Base-by-base conservation (phyloP, 2,797 vertebrate species). In the Eurystomus glaucurus region DNA sequence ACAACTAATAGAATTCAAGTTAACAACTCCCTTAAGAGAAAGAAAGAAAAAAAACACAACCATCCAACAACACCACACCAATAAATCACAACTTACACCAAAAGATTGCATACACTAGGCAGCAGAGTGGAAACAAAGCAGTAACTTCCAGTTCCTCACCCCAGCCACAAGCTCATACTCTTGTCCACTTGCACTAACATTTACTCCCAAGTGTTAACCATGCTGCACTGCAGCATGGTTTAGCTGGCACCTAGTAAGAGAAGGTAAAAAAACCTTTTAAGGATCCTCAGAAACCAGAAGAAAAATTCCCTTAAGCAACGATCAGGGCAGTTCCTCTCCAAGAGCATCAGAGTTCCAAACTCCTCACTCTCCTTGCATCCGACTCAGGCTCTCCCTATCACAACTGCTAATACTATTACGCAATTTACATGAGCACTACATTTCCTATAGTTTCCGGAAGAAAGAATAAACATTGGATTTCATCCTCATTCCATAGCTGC, bases 391-490 rank as follows among this genome's bases (percentile, higher is more conserved):
- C 33, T 64, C 90, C 74, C 85, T 79, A 62, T 61, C 55, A 0
- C 80, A 76, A 95, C 79, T 74, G 78, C 84, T 85, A 91, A 68
- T 37, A 55, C 35, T 22, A 39, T 92, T 93, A 96, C 51, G 71
- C 84, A 90, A 77, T 0, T 39, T 66, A 87, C 28, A 1, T 1
- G 26, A 95, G 71, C 9, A 1, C 68, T 54, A 82, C 57, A 41
- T 90, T 96, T 95, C 95, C 97, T 97, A 97, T 95, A 96, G 93
- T n/a, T 97, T 96, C 93, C 69, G 78, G 95, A 90, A 96, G 92
- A 94, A 95, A 91, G 86, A 91, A 89, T 96, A 96, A 96, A 96
- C 92, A 96, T 25, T 96, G 90, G 90, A 92, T 93, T 96, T 93
- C 92, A 78, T 94, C 79, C 93, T 96, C 92, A 97, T 97, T 96